Base-by-base conservation (phyloP, 2,888 invertebrate genomes). In the Drosophila paranaensis region DNA sequence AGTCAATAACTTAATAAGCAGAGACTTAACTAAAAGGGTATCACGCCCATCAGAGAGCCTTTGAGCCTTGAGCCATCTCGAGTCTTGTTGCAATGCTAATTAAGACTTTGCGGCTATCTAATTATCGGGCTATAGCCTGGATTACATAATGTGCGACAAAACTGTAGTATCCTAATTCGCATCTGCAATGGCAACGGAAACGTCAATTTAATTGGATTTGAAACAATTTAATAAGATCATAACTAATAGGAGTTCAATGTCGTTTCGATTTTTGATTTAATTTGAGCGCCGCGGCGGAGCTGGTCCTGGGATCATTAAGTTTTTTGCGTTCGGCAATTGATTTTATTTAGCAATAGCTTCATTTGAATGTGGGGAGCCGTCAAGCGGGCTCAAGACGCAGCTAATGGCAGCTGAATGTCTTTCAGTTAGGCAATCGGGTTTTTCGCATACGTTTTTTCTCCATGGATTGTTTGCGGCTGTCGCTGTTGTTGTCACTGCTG, bases 241-340 rank as follows among this genome's bases (percentile, higher is more conserved):
- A 57, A 51, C 48, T 69, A 54, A 58, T 53, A 48, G 37, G 43
- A 27, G 40, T 54, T 69, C 25, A 43, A 57, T 25, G 42, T 57
- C 57, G 57, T 45, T 45, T 25, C 25, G 40, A 45, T 25, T 57
- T 45, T 37, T n/a, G 45, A 57, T 27, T 45, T n/a, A 57, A 45
- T 57, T 35, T 45, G 35, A 25, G 25, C 45, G 2, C 37, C 11
- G 25, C 45, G 2, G 13, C 11, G 37, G 1, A 43, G 48, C 48
- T 50, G 48, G 43, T 56, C 56, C 56, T 56, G 53, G 53, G 39
- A 50, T 50, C 16, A 50, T 50, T 50, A 35, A 35, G 33, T 20
- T 3, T 33, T 45, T 45, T 45, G 13, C 30, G 6, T 13, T 33
- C 33, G 35, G 53, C 1, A 25, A 39, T 53, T 39, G 20, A 53